Conservation (phyloP, 2,797 vertebrate genomes). For the Anguilla marmorata region DNA sequence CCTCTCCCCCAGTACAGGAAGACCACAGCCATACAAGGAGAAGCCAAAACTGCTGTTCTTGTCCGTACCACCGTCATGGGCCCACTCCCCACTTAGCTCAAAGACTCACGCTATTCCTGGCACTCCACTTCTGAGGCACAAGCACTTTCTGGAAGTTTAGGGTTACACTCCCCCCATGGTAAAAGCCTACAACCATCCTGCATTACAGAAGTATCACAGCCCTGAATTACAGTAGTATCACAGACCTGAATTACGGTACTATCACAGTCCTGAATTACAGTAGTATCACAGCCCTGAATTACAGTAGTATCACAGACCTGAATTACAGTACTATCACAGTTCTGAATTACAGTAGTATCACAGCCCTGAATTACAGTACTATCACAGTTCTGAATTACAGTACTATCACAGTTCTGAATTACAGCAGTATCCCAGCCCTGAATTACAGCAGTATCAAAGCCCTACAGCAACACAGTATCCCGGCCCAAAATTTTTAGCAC, state of each 20-base stretch:
- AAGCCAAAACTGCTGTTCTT: slow-evolving; percentile 29
- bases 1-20: slow-evolving; percentile 48
- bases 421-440: background rate
- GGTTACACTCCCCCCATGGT: slow-evolving; percentile 54
- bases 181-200: slow-evolving; percentile 3
- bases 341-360: background rate
- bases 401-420: background rate
- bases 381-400: background rate
- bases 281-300: background rate
- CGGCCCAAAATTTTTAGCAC: background rate
- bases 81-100: slow-evolving; percentile 44
- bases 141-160: slow-evolving; percentile 62
- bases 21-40: slow-evolving; percentile 65
- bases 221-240: background rate
- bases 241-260: background rate
- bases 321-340: background rate
- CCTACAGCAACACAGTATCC: background rate
- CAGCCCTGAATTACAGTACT: background rate
- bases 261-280: background rate
- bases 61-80: slow-evolving; percentile 7
- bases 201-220: background rate
- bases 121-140: slow-evolving; percentile 36
- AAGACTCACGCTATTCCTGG: slow-evolving; percentile 68
- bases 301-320: too few relatives aligned
- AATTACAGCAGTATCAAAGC: background rate